These are phyloP conservation scores for Hydrocynus forskahlii DNA, from an alignment of 2,797 vertebrate species.

Conservation along the genomic window DNA sequence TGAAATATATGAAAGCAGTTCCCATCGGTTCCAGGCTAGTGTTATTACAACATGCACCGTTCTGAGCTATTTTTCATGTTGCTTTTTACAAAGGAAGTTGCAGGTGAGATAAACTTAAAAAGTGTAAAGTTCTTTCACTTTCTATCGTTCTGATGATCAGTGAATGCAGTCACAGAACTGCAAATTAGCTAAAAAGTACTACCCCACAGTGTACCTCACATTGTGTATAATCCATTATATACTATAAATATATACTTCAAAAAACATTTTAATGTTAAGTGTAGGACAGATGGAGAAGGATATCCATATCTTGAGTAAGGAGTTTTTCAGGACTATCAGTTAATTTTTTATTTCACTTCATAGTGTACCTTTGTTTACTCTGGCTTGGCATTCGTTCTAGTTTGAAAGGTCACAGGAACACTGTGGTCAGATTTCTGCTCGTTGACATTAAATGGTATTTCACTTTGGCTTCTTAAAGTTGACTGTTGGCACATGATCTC, in stretches of 20 bases:
- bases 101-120: background rate
- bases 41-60: too few species aligned
- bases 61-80: background rate
- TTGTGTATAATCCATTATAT: background rate
- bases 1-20: background rate
- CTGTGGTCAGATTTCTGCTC: constrained; percentile 49
- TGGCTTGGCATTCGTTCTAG: constrained; percentile 25
- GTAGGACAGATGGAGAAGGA: background rate
- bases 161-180: background rate
- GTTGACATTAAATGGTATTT: constrained; percentile 38
- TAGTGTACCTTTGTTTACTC: background rate
- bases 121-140: background rate
- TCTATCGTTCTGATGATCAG: background rate
- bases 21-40: too few species aligned
- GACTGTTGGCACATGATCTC: background rate
- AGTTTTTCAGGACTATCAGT: background rate
- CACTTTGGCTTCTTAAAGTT: background rate
- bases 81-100: background rate
- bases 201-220: background rate
- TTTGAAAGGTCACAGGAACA: constrained; percentile 59
- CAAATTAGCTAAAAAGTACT: background rate
- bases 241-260: background rate
- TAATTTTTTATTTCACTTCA: background rate
- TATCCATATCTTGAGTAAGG: background rate
- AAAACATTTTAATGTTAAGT: background rate